Conservation (phyloP, 2,888 invertebrate species). For the Ormia ochracea region DNA sequence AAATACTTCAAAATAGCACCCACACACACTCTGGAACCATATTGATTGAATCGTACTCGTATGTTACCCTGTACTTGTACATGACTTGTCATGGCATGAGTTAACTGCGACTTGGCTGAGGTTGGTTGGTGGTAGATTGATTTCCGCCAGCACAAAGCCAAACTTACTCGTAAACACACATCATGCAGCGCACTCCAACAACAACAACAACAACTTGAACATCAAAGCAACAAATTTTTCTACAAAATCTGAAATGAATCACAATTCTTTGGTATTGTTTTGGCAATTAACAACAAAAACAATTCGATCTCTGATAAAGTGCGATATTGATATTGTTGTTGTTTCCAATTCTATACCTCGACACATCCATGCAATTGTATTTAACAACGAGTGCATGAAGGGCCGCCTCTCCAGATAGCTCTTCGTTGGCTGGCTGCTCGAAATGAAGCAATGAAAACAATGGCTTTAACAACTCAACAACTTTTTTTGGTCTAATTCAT, state of each 20-base stretch:
- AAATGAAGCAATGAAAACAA: conserved; percentile 55
- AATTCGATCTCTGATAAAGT: conserved; percentile 58
- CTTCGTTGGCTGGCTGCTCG: not conserved
- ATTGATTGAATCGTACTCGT: conserved; percentile 44
- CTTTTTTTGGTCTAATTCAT: conserved; percentile 34
- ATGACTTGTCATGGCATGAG: conserved; percentile 15
- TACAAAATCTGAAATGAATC: conserved; percentile 58
- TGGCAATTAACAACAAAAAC: conserved; percentile 61
- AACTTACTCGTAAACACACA: not conserved
- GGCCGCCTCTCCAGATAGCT: not conserved
- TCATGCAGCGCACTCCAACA: conserved; percentile 2
- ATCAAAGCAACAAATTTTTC: conserved; percentile 57
- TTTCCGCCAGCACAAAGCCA: conserved; percentile 50
- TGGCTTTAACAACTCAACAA: conserved; percentile 54
- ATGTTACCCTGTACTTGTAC: not conserved
- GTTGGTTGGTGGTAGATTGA: conserved; percentile 54
- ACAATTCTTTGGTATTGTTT: conserved; percentile 60
- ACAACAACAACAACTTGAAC: conserved; percentile 28
- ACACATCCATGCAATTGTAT: not conserved
- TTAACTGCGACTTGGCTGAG: not conserved
- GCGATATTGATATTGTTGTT: conserved; percentile 18
- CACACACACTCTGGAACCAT: conserved; percentile 49
- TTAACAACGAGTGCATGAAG: not conserved
- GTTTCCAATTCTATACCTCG: conserved; percentile 6
- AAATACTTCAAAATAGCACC: conserved; percentile 59